Evolutionary conservation across 92 coral and sea anemone species (phyloP).

Genomic region (Porites evermanni): DNA sequence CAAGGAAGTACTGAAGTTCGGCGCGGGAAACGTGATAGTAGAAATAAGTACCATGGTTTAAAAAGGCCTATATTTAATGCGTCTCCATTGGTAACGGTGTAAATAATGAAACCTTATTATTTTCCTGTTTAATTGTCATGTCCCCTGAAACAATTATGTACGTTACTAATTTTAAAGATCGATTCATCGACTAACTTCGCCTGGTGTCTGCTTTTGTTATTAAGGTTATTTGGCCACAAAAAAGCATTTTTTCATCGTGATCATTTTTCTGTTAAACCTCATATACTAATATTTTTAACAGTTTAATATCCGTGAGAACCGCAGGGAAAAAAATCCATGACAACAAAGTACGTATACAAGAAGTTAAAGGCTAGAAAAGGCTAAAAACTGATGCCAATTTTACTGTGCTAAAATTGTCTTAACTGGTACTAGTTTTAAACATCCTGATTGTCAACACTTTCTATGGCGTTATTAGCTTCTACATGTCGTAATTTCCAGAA

Average conservation of each 20-base stretch:
- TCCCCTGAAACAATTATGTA: background rate
- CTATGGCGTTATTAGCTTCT: no score
- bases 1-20: background rate
- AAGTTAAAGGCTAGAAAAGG: background rate
- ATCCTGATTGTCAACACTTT: background rate
- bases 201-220: background rate
- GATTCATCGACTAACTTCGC: background rate
- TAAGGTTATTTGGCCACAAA: conserved; percentile 10
- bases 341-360: background rate
- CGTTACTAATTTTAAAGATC: background rate
- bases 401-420: background rate
- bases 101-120: background rate
- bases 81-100: conserved; percentile 15
- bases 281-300: background rate
- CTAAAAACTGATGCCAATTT: background rate
- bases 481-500: no score
- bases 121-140: background rate
- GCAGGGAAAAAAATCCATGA: background rate
- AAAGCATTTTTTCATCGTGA: conserved; percentile 30
- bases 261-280: conserved; percentile 9
- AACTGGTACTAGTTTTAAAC: background rate
- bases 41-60: background rate
- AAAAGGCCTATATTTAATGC: conserved; percentile 8
- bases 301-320: conserved; percentile 37
- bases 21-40: background rate